phyloP scores from a whole-genome alignment of 2,113 vertebrate genomes.

The Harpagus bidentatus region DNA sequence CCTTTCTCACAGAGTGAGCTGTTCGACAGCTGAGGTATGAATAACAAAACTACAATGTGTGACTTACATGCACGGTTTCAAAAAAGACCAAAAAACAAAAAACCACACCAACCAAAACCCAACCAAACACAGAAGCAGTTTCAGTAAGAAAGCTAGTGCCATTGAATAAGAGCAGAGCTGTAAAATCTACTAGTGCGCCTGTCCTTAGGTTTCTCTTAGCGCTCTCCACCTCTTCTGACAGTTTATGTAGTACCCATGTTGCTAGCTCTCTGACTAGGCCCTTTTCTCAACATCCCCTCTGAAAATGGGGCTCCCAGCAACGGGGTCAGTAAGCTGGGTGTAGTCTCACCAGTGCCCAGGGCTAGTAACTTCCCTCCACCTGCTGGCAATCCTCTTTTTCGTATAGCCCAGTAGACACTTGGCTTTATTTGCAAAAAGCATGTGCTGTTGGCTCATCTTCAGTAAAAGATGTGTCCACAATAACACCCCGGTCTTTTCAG shows the following conservation, averaged over 20 bases:
- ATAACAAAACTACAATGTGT: not conserved
- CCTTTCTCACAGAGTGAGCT: not conserved
- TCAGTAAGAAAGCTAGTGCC: not conserved
- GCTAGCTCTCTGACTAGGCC: not conserved
- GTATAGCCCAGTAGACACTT: not conserved
- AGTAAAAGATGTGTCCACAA: not conserved
- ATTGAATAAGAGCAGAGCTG: not conserved
- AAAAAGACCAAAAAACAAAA: no score
- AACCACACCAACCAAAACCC: not conserved
- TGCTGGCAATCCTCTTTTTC: not conserved
- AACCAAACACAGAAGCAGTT: not conserved
- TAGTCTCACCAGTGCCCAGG: not conserved
- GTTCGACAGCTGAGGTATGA: not conserved
- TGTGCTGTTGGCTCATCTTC: not conserved
- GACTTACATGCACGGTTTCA: fast-evolving
- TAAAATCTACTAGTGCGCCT: not conserved
- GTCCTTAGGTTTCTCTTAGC: not conserved
- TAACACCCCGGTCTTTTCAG: not conserved
- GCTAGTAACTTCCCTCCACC: not conserved
- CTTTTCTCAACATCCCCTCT: not conserved
- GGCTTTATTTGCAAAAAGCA: not conserved
- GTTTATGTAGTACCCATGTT: not conserved
- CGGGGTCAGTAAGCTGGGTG: not conserved
- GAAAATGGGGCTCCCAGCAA: not conserved
- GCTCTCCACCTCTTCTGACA: not conserved